These are phyloP conservation scores for Tupiocoris notatus DNA, from an alignment of 2,888 invertebrate genomes.

Conservation along the genomic window DNA sequence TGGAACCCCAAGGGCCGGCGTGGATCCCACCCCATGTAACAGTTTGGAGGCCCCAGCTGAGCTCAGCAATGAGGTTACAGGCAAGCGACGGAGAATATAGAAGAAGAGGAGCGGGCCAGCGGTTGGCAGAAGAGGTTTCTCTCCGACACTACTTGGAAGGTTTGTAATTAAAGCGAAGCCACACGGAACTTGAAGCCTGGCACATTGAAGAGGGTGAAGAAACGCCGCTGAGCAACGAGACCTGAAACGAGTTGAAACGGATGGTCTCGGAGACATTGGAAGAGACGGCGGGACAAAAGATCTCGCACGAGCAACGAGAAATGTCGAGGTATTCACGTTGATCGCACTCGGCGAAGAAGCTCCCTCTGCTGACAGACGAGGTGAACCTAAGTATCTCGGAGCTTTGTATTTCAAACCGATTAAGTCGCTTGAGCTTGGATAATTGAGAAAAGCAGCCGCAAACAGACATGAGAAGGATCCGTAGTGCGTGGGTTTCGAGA, in stretches of 20 bases:
- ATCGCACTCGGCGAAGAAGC: not conserved
- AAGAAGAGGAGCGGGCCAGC: constrained; percentile 8
- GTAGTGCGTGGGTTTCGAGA: too few relatives aligned
- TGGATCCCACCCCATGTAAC: not conserved
- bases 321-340: not conserved
- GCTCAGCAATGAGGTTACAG: not conserved
- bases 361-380: not conserved
- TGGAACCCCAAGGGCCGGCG: not conserved
- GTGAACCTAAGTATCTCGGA: not conserved
- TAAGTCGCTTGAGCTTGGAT: not conserved
- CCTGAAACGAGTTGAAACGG: not conserved
- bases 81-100: constrained; percentile 7
- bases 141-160: constrained; percentile 28
- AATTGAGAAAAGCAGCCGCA: too few relatives aligned
- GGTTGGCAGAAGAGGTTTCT: constrained; percentile 4
- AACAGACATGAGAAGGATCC: too few relatives aligned
- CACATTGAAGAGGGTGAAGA: not conserved
- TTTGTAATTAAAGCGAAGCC: constrained; percentile 33
- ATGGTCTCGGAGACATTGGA: not conserved
- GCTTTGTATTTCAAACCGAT: not conserved
- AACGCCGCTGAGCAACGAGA: not conserved
- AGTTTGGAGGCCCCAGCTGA: not conserved
- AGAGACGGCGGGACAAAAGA: not conserved
- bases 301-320: not conserved
- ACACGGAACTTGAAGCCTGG: not conserved